phyloP scores from a whole-genome alignment of 2,113 vertebrate genomes.

The Anhinga anhinga region DNA sequence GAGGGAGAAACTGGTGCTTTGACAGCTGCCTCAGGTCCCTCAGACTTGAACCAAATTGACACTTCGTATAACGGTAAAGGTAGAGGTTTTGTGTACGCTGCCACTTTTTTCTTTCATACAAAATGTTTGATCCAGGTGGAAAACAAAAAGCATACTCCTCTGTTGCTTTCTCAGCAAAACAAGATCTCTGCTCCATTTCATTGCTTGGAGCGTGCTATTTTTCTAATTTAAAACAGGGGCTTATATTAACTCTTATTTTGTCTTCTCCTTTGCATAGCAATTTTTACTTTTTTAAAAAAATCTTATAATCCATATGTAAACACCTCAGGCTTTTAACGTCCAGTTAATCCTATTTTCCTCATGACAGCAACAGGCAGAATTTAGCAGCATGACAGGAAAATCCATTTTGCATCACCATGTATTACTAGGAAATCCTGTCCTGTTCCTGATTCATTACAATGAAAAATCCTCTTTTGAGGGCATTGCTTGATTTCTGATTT shows the following conservation, averaged over 20 bases:
- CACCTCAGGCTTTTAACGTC: not conserved
- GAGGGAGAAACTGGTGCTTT: not conserved
- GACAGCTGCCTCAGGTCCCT: not conserved
- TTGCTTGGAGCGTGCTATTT: not conserved
- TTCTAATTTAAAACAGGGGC: not conserved
- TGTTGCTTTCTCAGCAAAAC: not conserved
- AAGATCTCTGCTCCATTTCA: not conserved
- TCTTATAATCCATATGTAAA: not conserved
- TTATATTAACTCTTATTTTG: not conserved
- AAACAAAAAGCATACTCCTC: not conserved
- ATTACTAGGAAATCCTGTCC: not conserved
- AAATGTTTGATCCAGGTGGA: not conserved
- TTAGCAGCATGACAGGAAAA: constrained; percentile 11
- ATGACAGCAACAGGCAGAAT: not conserved
- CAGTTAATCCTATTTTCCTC: not conserved
- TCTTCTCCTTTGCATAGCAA: not conserved
- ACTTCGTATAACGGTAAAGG: not conserved
- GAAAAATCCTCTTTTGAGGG: not conserved
- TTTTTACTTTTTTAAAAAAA: not conserved
- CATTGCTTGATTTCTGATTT: not conserved
- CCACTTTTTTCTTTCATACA: not conserved
- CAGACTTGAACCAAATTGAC: not conserved
- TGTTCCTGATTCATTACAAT: not conserved
- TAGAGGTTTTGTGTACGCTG: not conserved
- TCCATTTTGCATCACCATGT: constrained; percentile 19